These are phyloP conservation scores for Pipa parva DNA, from an alignment of 2,113 vertebrate species.

Conservation along the genomic window DNA sequence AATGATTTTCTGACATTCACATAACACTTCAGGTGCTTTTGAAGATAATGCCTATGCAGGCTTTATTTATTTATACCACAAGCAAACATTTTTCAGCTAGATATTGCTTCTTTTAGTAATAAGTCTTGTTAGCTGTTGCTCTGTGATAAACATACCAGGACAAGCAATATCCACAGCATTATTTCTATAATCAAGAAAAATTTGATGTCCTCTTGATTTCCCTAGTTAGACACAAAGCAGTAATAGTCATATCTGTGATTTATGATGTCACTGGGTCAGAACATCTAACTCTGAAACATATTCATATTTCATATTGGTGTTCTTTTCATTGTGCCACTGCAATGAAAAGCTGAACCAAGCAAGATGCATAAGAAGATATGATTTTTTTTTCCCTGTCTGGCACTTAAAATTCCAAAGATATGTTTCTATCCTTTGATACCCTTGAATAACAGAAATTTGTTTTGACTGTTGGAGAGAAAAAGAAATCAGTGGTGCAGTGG, in stretches of 20 bases:
- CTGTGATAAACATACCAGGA: slow-evolving; percentile 32
- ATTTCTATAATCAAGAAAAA: slow-evolving; percentile 29
- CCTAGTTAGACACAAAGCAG: background rate
- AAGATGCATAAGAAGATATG: slow-evolving; percentile 31
- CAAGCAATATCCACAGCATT: slow-evolving; percentile 24
- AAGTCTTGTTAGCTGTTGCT: slow-evolving; percentile 30
- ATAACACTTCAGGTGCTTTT: slow-evolving; percentile 20
- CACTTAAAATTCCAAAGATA: slow-evolving; percentile 30
- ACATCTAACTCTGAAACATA: slow-evolving; percentile 32
- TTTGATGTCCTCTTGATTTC: slow-evolving; percentile 2
- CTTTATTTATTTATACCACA: slow-evolving; percentile 29
- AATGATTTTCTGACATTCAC: slow-evolving; percentile 4
- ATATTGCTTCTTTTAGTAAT: slow-evolving; percentile 33
- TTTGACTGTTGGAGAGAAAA: slow-evolving; percentile 37
- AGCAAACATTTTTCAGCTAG: slow-evolving; percentile 28
- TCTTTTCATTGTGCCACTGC: slow-evolving; percentile 11
- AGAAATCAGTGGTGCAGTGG: slow-evolving; percentile 36
- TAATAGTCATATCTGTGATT: slow-evolving; percentile 18
- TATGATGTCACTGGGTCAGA: slow-evolving; percentile 30
- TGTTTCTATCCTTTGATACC: slow-evolving; percentile 38
- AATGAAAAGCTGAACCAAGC: slow-evolving; percentile 23
- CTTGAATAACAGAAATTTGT: slow-evolving; percentile 39
- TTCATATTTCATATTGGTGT: slow-evolving; percentile 28
- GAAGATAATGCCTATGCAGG: slow-evolving; percentile 3
- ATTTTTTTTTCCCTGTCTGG: slow-evolving; percentile 22